Conservation (phyloP, 2,888 invertebrate species). For the Argyresthia goedartella region DNA sequence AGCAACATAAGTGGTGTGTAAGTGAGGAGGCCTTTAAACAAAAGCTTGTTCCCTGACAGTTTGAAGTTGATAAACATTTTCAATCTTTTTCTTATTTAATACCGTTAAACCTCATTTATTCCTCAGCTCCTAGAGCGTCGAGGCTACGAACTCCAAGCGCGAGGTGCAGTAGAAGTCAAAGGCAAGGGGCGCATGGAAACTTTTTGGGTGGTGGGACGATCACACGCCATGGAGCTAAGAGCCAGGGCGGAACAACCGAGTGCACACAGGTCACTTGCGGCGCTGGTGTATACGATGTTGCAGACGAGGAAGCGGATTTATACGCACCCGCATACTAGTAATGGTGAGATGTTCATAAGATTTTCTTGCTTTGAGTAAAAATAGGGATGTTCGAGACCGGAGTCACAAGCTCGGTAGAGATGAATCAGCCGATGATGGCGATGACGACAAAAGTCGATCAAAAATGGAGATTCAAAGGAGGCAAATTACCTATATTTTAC, state of each 20-base stretch:
- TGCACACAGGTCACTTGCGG: constrained; percentile 79
- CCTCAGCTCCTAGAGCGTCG: constrained; percentile 79
- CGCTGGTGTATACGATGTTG: constrained; percentile 90
- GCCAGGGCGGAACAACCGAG: constrained; percentile 67
- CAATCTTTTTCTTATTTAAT: no score
- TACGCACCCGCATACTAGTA: constrained; percentile 19
- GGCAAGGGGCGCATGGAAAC: constrained; percentile 97
- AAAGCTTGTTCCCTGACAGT: no score
- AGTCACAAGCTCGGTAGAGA: background rate
- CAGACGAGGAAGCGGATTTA: constrained; percentile 82
- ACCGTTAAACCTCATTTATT: background rate
- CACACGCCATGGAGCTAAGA: constrained; percentile 72
- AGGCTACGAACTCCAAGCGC: constrained; percentile 80
- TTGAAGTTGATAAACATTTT: no score
- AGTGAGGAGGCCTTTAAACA: no score
- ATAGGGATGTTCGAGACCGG: no score
- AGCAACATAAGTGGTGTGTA: no score
- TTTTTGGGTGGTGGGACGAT: constrained; percentile 85
- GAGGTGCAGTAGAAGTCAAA: constrained; percentile 92
- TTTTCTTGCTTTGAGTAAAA: background rate
- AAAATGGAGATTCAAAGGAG: no score
- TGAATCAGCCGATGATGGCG: no score
- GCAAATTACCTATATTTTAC: no score
- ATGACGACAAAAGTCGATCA: no score
- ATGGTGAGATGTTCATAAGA: background rate